Base-by-base conservation (phyloP, 37 sponge, comb jelly and placozoan species). In the Chondrilla cf. caribensis region DNA sequence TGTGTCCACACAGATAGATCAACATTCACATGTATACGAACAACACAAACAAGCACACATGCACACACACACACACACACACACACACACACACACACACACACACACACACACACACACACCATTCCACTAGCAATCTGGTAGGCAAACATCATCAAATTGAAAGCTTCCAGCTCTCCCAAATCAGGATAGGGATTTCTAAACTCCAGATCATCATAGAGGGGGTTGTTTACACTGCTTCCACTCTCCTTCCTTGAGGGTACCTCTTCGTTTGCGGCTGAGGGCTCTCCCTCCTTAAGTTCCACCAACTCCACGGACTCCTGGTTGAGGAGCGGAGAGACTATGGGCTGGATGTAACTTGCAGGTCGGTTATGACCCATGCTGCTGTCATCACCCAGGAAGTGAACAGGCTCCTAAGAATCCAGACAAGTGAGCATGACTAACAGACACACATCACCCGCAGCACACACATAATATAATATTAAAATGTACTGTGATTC, bases 111-210 rank as follows among this genome's bases (percentile, higher is more conserved):
- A 47, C 51, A 47, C 51, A 47, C 51, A 47, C 76, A 15, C 24
- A 88, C 89, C 89, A 88, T 88, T 42, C 89, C 89, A 79, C 79
- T 81, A 38, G 89, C 84, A 32, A 88, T 88, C 76, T 88, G 89
- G 80, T 88, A 88, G 71, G 89, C 84, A 79, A 88, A 88, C 54
- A 54, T 78, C 58, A 88, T 84, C 41, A 88, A 81, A 38, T 88
- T 83, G 24, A 68, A 70, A 38, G 80, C 54, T 11, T 88, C 84
- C 70, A 88, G 60, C 18, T 83, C 84, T 42, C 84, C 84, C 7
- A 83, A 60, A 0, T 88, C 84, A n/a, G 24, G 42, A 62, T 84
- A 80, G 3, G 36, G 59, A 36, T 79, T 37, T 2, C 18, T n/a
- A 15, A 73, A 24, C 19, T 39, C 44, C 1, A 43, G 76, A 4